A percentile compares a stretch with the other conserved stretches of the same genome.
These are phyloP conservation scores for Nasonia giraulti DNA, from an alignment of 1,140 invertebrate species.

Conservation along the genomic window DNA sequence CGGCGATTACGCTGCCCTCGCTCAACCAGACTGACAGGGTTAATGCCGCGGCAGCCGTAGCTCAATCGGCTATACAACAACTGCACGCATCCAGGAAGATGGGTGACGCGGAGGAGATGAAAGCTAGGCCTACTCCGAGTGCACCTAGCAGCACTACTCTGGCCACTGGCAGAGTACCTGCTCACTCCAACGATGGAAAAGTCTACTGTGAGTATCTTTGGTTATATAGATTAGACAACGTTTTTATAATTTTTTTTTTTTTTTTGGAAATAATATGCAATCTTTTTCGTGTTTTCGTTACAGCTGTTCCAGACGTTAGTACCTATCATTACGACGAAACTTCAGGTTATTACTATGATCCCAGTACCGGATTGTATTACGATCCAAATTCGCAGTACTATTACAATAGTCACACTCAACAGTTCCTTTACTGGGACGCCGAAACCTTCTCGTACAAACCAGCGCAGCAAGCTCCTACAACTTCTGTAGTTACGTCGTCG, in stretches of 20 bases:
- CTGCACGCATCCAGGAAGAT: slow-evolving; percentile 78
- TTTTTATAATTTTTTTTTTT: neutral
- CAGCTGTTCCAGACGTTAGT: slow-evolving; percentile 90
- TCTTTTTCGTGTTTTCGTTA: slow-evolving; percentile 31
- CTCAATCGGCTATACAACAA: slow-evolving; percentile 90
- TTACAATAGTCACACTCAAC: slow-evolving; percentile 90
- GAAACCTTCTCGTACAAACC: slow-evolving; percentile 87
- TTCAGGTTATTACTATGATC: slow-evolving; percentile 98
- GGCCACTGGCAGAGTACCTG: slow-evolving; percentile 72
- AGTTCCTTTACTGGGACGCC: slow-evolving; percentile 97
- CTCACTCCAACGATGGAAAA: slow-evolving; percentile 79
- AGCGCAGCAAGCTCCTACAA: slow-evolving; percentile 68
- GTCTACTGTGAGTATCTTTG: slow-evolving; percentile 74
- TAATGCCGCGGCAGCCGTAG: slow-evolving; percentile 92
- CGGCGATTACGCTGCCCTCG: slow-evolving; percentile 75
- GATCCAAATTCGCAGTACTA: slow-evolving; percentile 96
- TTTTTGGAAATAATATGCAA: neutral
- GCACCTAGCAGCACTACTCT: slow-evolving; percentile 73
- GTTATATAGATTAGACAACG: neutral
- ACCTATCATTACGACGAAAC: slow-evolving; percentile 95
- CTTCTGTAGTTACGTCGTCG: neutral
- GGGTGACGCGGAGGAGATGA: slow-evolving; percentile 70
- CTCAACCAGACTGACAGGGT: slow-evolving; percentile 79
- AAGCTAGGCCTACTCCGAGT: slow-evolving; percentile 72
- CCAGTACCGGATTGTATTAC: slow-evolving; percentile 94